Conservation (phyloP, 2,797 vertebrate species). For the Dromococcyx pavoninus region DNA sequence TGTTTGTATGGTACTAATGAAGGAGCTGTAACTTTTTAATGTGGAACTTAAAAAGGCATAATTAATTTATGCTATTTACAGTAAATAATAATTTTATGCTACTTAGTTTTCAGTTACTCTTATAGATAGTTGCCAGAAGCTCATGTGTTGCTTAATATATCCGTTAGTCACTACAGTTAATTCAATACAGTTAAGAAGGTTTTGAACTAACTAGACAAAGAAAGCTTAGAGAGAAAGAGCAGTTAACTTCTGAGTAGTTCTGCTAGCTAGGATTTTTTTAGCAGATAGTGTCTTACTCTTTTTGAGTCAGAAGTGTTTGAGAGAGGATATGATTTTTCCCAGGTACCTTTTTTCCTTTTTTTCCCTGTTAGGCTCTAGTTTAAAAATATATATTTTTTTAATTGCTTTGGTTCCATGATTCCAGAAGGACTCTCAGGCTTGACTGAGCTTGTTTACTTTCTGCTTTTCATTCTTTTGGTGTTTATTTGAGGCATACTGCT, state of each 20-base stretch:
- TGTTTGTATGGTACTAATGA: background rate
- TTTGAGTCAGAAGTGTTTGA: background rate
- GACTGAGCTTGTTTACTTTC: background rate
- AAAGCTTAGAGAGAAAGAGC: background rate
- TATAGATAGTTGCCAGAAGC: background rate
- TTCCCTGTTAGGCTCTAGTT: background rate
- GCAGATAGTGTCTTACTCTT: background rate
- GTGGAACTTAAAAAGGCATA: background rate
- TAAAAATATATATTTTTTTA: background rate
- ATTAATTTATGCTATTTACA: background rate
- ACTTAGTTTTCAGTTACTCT: background rate
- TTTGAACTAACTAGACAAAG: background rate
- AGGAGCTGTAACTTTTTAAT: background rate
- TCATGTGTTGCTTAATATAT: background rate
- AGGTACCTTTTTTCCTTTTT: background rate
- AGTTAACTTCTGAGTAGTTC: background rate
- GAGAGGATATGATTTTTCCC: background rate
- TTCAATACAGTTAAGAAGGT: background rate
- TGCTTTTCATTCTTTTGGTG: background rate
- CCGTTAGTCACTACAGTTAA: background rate
- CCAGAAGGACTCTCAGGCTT: background rate
- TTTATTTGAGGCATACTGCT: background rate
- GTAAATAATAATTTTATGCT: background rate
- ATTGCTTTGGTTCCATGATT: background rate
- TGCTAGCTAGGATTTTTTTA: background rate